These are phyloP conservation scores for Acheta domesticus DNA, from an alignment of 2,888 invertebrate species.

Conservation along the genomic window DNA sequence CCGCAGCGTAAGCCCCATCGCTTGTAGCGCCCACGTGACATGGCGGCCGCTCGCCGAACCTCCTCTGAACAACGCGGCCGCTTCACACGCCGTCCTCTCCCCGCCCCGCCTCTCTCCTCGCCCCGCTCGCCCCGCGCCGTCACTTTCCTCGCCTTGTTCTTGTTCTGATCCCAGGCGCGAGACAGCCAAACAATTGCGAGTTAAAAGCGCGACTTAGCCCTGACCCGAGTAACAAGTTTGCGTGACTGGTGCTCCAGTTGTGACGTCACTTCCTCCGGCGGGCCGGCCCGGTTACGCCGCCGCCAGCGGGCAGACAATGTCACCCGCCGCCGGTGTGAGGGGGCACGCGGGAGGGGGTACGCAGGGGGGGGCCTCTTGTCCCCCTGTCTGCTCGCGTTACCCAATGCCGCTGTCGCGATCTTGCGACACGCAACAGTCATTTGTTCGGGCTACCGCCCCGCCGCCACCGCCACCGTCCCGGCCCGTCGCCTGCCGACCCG, in stretches of 20 bases:
- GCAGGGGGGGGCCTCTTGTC: neutral
- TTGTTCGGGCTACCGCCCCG: neutral
- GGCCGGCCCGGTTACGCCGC: neutral
- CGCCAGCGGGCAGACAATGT: neutral
- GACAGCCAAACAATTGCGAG: neutral
- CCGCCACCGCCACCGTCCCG: no score
- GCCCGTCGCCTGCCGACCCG: no score
- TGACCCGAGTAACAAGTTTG: neutral
- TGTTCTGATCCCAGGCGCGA: slow-evolving; percentile 5
- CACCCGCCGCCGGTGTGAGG: neutral
- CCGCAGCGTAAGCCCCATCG: no score
- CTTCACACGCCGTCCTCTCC: neutral
- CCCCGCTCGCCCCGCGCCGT: neutral
- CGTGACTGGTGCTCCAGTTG: neutral
- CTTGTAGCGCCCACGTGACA: neutral
- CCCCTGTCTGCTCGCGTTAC: neutral
- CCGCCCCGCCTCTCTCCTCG: neutral
- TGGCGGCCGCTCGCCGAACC: neutral
- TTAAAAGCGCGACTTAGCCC: slow-evolving; percentile 5
- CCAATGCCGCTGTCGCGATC: neutral
- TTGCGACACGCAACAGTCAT: slow-evolving; percentile 7
- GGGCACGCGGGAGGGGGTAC: neutral
- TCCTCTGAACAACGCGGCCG: neutral
- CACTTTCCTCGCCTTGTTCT: slow-evolving; percentile 18
- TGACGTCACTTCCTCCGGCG: neutral